These are phyloP conservation scores for Herminia tarsipennalis DNA, from an alignment of 2,888 invertebrate genomes.

Conservation along the genomic window DNA sequence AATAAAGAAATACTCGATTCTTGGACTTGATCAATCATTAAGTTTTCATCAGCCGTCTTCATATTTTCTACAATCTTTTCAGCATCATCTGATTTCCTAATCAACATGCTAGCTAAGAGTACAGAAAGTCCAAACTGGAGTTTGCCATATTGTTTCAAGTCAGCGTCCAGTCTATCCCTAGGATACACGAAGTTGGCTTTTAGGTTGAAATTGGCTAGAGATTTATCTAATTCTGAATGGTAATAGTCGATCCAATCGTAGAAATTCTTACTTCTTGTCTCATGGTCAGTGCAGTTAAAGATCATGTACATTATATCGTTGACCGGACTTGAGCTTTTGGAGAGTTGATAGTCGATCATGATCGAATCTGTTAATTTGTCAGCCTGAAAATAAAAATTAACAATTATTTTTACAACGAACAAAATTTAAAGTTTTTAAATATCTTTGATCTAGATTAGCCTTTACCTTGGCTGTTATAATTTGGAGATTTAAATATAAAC, in stretches of 20 bases:
- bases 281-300: conserved; percentile 51
- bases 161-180: conserved; percentile 41
- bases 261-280: conserved; percentile 43
- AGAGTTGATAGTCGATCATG: conserved; percentile 59
- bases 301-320: conserved; percentile 49
- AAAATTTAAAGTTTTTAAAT: too few relatives aligned
- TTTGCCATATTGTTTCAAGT: conserved; percentile 43
- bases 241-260: conserved; percentile 51
- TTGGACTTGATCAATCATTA: too few relatives aligned
- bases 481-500: too few relatives aligned
- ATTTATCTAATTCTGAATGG: conserved; percentile 40
- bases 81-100: conserved; percentile 40
- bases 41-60: too few relatives aligned
- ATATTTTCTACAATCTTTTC: conserved; percentile 25
- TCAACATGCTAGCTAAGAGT: conserved; percentile 26
- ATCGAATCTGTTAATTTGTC: conserved; percentile 39
- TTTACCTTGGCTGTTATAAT: too few relatives aligned
- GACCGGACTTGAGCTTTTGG: conserved; percentile 46
- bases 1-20: too few relatives aligned
- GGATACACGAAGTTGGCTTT: conserved; percentile 41
- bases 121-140: conserved; percentile 28
- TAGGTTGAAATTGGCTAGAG: conserved; percentile 36
- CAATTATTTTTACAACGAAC: too few relatives aligned
- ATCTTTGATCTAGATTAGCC: too few relatives aligned
- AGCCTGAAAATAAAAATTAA: too few relatives aligned